These are phyloP conservation scores for Drosophila parvula DNA, from an alignment of 1,140 invertebrate species.

Conservation along the genomic window DNA sequence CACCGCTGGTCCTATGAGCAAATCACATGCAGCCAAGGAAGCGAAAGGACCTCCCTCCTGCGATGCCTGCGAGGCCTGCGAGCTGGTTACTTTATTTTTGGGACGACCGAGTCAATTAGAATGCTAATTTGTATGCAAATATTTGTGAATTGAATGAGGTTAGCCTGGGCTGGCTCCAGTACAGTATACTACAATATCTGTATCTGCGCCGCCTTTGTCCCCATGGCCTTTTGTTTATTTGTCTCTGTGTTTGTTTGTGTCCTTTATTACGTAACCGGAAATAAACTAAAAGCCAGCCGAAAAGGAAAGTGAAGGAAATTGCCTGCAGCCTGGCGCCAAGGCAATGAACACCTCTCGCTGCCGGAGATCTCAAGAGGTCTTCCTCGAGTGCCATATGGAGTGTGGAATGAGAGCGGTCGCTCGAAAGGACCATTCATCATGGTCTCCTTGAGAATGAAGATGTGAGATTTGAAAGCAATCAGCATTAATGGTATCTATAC, in stretches of 20 bases:
- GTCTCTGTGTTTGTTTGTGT: slow-evolving; percentile 41
- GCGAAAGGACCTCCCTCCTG: slow-evolving; percentile 1
- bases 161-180: slow-evolving; percentile 9
- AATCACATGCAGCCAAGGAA: slow-evolving; percentile 25
- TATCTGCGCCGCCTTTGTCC: slow-evolving; percentile 32
- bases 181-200: slow-evolving; percentile 13
- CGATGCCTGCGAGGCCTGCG: slow-evolving; percentile 13
- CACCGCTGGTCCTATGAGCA: slow-evolving; percentile 7
- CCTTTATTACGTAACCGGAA: slow-evolving; percentile 71
- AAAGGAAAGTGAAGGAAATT: slow-evolving; percentile 73
- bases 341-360: slow-evolving; percentile 50
- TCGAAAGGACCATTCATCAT: slow-evolving; percentile 30
- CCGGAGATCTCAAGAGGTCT: slow-evolving; percentile 3
- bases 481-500: not conserved
- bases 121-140: slow-evolving; percentile 82
- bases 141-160: slow-evolving; percentile 64
- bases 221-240: slow-evolving; percentile 48
- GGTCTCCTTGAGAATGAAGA: not conserved
- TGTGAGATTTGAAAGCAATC: slow-evolving; percentile 33
- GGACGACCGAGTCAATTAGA: slow-evolving; percentile 76
- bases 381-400: slow-evolving; percentile 12
- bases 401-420: not conserved
- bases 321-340: slow-evolving; percentile 59
- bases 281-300: slow-evolving; percentile 59
- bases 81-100: slow-evolving; percentile 60